These are phyloP conservation scores for Epinotia ramella DNA, from an alignment of 2,888 invertebrate genomes.

Conservation along the genomic window DNA sequence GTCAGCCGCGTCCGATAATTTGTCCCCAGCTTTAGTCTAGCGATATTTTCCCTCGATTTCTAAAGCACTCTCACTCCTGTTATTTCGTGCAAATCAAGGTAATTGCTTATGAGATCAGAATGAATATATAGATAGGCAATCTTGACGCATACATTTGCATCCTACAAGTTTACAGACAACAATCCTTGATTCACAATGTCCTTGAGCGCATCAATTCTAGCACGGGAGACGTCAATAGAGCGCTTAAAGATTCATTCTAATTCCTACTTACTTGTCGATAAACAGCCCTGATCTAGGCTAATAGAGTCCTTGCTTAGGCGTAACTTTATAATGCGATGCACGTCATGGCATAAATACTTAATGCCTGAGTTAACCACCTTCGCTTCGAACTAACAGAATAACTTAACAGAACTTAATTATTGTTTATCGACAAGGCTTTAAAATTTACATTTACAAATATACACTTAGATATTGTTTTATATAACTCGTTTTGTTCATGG, in stretches of 20 bases:
- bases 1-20: no score
- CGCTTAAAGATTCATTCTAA: background rate
- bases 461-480: background rate
- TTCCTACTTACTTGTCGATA: background rate
- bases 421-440: slow-evolving; percentile 13
- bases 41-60: no score
- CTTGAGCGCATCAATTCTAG: no score
- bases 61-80: no score
- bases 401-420: slow-evolving; percentile 10
- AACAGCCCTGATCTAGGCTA: slow-evolving; percentile 44
- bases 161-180: no score
- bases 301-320: slow-evolving; percentile 34
- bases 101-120: no score
- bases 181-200: no score
- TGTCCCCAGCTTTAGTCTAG: no score
- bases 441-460: background rate
- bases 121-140: no score
- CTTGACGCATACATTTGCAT: no score
- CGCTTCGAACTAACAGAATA: slow-evolving; percentile 14
- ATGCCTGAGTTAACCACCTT: background rate
- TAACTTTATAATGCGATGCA: slow-evolving; percentile 30
- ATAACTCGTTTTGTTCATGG: background rate
- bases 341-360: slow-evolving; percentile 2
- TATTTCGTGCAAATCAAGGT: no score
- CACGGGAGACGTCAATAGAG: no score